Evolutionary conservation across 35 echinoderm and acorn worm genomes (phyloP), one percentile per base, ranked within the genome.

Genomic region (Heliocidaris erythrogramma): DNA sequence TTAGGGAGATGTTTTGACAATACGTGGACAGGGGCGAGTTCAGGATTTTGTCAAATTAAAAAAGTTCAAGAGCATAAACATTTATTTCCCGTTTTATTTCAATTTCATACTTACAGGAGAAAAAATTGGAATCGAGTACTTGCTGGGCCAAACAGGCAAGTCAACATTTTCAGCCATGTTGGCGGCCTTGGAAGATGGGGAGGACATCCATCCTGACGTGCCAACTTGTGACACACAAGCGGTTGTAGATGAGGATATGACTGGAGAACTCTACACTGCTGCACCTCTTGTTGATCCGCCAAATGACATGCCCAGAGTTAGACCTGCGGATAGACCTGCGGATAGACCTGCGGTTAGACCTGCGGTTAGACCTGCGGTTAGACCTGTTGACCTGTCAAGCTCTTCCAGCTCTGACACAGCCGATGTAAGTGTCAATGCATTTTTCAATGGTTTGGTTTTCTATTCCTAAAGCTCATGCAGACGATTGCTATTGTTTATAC

Each of bases 191-290:
- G 8, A 88, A 88, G n/a, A 88, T 88, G 9, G 86, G 86, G 86
- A 88, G 86, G 86, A 88, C 42, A 88, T 88, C 86, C 86, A 88
- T 88, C 86, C 86, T 88, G 86, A 88, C 86, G 16, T 88, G 86
- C 86, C n/a, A 10, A 88, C 86, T 88, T 18, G 4, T 30, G 86
- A 88, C 3, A 27, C 86, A 88, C 8, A 88, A 17, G 86, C 30
- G 86, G 86, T 42, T n/a, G n/a, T 88, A 88, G 86, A 31, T 10
- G 86, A 88, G 30, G 86, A 88, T 31, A 6, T 69, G 60, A 69
- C 2, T 69, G 60, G 60, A 6, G 60, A 69, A 21, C 60, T 69
- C 60, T 69, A 69, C 60, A 69, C 60, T 27, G 60, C 17, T 16
- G 60, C 60, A 18, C 60, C 17, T 69, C 60, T 69, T 21, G 17